Base-by-base conservation (phyloP, 2,888 invertebrate genomes). In the Amphiduros pacificus region DNA sequence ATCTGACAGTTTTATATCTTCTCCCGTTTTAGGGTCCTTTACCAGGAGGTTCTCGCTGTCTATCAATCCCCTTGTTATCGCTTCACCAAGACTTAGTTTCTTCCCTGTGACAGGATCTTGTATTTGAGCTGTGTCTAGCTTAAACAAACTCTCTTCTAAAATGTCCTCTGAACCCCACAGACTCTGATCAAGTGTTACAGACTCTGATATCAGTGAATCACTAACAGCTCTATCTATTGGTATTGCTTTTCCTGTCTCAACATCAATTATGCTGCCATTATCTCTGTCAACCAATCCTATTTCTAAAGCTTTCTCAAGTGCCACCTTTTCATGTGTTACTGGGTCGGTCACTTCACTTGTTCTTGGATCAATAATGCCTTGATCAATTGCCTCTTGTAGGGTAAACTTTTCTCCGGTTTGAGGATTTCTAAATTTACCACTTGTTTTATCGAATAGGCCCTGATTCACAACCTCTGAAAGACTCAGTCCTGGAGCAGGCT, bases 291-390 rank as follows among this genome's bases (percentile, higher is more conserved):
- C 84, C 60, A 96, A 84, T 88, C 62, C 89, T 84, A 91, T 88
- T 70, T 91, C 89, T 68, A 97, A 93, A 14, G 96, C 96, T 84
- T 98, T 94, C 55, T 5, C 63, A 22, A 5, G 55, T 55, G 26
- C 55, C 61, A 32, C 36, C 44, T 54, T 51, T 14, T 93, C 80
- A 32, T 82, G 79, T 41, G 85, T 85, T 88, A 90, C 85, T 69
- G 85, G 83, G 71, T 91, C 90, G 55, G 85, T 26, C 72, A 71
- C 55, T 75, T 49, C 60, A 17, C 68, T 51, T 49, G 55, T 32
- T 14, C 44, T 48, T 2, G 29, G 26, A 40, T 77, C 76, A 32
- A 80, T 74, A 36, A 84, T 73, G 26, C 83, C 84, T 64, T 80
- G 80, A 63, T 82, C 79, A 60, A 85, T 79, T 29, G 84, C 82